phyloP scores from a whole-genome alignment of 2,888 invertebrate species.

The Nomada fabriciana region DNA sequence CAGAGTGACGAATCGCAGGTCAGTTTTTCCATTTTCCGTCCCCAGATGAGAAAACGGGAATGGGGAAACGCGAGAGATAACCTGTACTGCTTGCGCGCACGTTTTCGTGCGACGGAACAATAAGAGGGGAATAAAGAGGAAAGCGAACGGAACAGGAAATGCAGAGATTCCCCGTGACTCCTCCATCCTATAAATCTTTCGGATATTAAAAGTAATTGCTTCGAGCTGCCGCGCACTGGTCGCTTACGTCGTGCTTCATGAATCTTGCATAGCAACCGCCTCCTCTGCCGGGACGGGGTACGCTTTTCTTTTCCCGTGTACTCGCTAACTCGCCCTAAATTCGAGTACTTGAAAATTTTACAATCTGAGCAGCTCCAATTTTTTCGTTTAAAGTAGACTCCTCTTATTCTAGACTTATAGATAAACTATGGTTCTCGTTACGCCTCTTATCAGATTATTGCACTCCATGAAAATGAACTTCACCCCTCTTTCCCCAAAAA shows the following conservation, averaged over 20 bases:
- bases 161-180: conserved; percentile 43
- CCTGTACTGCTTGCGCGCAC: conserved; percentile 33
- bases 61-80: conserved; percentile 5
- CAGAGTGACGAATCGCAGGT: conserved; percentile 60
- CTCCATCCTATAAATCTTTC: conserved; percentile 76
- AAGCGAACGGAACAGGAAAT: conserved; percentile 42
- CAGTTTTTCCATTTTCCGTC: conserved; percentile 61
- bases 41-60: conserved; percentile 37
- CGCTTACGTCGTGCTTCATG: conserved; percentile 67
- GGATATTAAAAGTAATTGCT: conserved; percentile 80
- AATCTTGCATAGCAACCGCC: conserved; percentile 45
- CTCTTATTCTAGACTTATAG: neutral
- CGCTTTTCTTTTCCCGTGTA: conserved; percentile 7
- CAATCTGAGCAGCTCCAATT: conserved; percentile 37
- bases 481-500: too few species aligned
- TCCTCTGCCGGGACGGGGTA: conserved; percentile 3
- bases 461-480: too few species aligned
- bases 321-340: conserved; percentile 30
- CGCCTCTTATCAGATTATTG: too few species aligned
- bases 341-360: conserved; percentile 41
- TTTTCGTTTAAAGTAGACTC: neutral
- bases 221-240: conserved; percentile 69
- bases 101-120: conserved; percentile 41
- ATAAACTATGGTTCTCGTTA: too few species aligned
- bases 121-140: conserved; percentile 24